Percentiles rank a stretch among this genome's conserved stretches.
These are phyloP conservation scores for Cassiopea andromeda DNA, from an alignment of 30 jellyfish, hydroid and myxozoan species.

Conservation along the genomic window DNA sequence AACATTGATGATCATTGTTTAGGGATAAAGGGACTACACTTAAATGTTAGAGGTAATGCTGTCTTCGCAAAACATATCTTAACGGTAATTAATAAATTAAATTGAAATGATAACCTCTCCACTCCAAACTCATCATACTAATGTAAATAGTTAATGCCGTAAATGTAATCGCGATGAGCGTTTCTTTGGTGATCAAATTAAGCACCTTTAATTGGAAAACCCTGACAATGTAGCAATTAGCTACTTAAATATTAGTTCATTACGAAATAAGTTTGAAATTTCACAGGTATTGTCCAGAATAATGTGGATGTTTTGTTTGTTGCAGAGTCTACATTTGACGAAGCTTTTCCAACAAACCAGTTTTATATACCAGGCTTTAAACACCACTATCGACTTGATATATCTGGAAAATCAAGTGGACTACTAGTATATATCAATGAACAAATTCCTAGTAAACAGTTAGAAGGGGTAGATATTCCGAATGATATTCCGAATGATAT, in stretches of 20 bases:
- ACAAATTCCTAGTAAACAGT: neutral
- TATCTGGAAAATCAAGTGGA: conserved; percentile 27
- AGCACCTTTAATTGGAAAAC: neutral
- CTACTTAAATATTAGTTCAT: conserved; percentile 33
- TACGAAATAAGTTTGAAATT: conserved; percentile 26
- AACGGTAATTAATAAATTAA: neutral
- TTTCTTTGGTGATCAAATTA: neutral
- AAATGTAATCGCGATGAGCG: neutral
- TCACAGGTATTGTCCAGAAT: conserved; percentile 23
- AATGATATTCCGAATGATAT: neutral
- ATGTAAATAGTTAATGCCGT: neutral
- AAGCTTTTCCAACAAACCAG: conserved; percentile 34
- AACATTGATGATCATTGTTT: neutral
- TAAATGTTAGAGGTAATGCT: neutral
- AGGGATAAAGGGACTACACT: neutral
- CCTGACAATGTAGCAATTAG: conserved; percentile 2
- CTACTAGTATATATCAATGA: conserved; percentile 33
- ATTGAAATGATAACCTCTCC: neutral
- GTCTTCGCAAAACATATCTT: neutral
- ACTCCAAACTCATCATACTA: neutral
- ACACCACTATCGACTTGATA: conserved; percentile 28
- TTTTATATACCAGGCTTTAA: conserved; percentile 27
- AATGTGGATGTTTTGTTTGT: conserved; percentile 18
- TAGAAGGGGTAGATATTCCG: neutral
- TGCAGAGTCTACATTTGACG: conserved; percentile 41